Conservation (phyloP, 2,113 vertebrate species). For the Aplodontia rufa region DNA sequence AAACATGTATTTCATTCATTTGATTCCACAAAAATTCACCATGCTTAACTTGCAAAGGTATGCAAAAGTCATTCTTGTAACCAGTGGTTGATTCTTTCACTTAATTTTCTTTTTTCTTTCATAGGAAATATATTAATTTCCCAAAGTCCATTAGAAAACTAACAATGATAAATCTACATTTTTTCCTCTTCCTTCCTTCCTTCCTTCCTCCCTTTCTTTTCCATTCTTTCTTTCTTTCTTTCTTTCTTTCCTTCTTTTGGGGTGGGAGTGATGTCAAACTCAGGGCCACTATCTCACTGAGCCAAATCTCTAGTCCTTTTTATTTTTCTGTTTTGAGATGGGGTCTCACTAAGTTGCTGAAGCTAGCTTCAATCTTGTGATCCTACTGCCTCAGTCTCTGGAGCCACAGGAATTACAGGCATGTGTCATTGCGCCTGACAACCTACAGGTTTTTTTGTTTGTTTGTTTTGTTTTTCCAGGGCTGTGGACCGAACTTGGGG, state of each 20-base stretch:
- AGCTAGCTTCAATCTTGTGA: neutral
- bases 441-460: neutral
- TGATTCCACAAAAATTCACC: neutral
- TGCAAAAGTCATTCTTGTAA: neutral
- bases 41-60: neutral
- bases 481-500: too few species aligned
- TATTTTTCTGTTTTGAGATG: neutral
- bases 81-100: neutral
- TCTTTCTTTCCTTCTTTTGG: accelerated
- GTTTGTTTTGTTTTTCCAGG: too few species aligned
- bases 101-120: neutral
- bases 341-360: neutral
- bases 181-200: neutral
- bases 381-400: neutral
- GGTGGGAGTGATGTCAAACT: neutral
- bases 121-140: neutral
- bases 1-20: neutral
- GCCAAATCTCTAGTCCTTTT: neutral
- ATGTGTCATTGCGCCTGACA: neutral
- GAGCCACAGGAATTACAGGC: neutral
- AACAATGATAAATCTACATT: neutral
- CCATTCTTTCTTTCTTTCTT: too few species aligned
- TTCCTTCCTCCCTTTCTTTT: neutral
- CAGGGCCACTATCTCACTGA: too few species aligned
- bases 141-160: neutral